Percentiles rank a stretch among this genome's conserved stretches.
phyloP scores from a whole-genome alignment of 2,113 vertebrate genomes.

The Eretmochelys imbricata region DNA sequence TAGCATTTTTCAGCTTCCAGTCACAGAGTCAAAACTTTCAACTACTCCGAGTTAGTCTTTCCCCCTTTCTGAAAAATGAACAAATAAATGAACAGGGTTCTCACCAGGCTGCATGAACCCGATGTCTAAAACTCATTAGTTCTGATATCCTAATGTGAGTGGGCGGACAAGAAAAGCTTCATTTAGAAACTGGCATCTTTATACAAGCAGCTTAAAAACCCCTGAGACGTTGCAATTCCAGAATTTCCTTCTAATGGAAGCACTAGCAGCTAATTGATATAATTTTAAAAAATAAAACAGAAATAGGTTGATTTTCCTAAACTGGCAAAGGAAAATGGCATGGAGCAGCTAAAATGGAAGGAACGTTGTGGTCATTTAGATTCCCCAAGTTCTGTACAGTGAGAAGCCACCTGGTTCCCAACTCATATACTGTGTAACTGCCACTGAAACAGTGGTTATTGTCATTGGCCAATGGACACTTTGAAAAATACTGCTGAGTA shows the following conservation, averaged over 20 bases:
- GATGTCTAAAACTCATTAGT: conserved; percentile 60
- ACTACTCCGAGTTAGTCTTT: not conserved
- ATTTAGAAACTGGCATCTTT: conserved; percentile 32
- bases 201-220: not conserved
- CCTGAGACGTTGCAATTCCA: conserved; percentile 44
- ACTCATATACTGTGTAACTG: not conserved
- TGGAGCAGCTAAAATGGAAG: not conserved
- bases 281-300: not conserved
- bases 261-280: conserved; percentile 22
- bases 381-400: not conserved
- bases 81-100: not conserved
- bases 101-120: conserved; percentile 3
- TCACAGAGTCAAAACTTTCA: not conserved
- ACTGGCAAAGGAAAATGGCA: not conserved
- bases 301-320: not conserved
- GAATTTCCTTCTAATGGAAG: conserved; percentile 48
- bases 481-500: not conserved
- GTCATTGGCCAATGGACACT: not conserved
- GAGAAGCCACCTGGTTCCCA: not conserved
- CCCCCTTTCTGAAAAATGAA: conserved; percentile 7
- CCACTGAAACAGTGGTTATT: not conserved
- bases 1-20: not conserved
- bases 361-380: not conserved
- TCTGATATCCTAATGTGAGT: conserved; percentile 64
- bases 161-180: conserved; percentile 57